These are phyloP conservation scores for Chaenogobius annularis DNA, from an alignment of 2,113 vertebrate species.

Conservation along the genomic window DNA sequence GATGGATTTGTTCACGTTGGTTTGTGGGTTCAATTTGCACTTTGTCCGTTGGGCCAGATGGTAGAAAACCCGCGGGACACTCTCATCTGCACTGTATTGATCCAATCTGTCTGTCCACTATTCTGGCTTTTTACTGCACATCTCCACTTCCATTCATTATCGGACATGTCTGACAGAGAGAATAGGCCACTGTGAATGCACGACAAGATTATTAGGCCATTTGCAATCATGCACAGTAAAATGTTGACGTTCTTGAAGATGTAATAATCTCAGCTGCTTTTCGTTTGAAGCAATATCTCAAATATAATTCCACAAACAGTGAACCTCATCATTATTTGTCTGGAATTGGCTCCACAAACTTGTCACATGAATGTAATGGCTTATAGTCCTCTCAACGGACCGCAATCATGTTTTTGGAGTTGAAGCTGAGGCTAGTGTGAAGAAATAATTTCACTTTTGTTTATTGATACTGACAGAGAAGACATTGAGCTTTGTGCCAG, in stretches of 20 bases:
- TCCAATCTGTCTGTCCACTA: constrained; percentile 35
- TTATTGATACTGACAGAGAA: too few species aligned
- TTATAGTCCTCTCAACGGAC: too few species aligned
- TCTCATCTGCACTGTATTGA: constrained; percentile 66
- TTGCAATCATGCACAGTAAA: neutral
- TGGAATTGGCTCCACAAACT: too few species aligned
- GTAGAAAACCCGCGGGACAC: constrained; percentile 36
- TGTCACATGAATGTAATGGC: too few species aligned
- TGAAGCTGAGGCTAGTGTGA: too few species aligned
- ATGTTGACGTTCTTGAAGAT: neutral
- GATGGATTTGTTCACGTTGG: neutral
- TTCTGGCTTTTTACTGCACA: constrained; percentile 24
- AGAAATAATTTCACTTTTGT: too few species aligned
- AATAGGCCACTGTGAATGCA: neutral
- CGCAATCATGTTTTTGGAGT: too few species aligned
- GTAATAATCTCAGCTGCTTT: neutral
- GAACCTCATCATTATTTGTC: too few species aligned
- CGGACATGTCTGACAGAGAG: constrained; percentile 3
- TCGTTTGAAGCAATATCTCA: too few species aligned
- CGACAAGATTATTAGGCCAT: neutral
- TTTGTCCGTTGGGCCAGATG: constrained; percentile 47
- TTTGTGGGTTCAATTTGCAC: constrained; percentile 7
- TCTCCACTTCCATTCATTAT: constrained; percentile 6
- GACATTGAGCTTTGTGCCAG: too few species aligned
- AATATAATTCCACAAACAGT: too few species aligned